Evolutionary conservation across 2,113 vertebrate species (phyloP).

Genomic region (Gambusia holbrooki): DNA sequence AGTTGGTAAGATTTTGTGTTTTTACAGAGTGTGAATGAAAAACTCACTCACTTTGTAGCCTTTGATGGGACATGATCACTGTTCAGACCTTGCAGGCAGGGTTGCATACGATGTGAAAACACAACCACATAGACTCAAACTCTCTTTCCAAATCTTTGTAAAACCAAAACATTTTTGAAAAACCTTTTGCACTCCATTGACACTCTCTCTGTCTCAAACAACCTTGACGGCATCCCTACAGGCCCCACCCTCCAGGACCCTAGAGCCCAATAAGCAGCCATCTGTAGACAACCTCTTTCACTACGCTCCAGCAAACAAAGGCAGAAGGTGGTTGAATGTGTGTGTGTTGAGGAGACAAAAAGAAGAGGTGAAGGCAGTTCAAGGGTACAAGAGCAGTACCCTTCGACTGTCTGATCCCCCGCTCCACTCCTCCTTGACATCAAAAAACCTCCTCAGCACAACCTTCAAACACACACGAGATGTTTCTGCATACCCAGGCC

Average conservation of each 20-base stretch:
- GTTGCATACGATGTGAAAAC: slow-evolving; percentile 15
- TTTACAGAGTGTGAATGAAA: slow-evolving; percentile 7
- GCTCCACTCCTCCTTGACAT: too few species aligned
- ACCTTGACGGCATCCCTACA: slow-evolving; percentile 57
- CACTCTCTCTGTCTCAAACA: slow-evolving; percentile 33
- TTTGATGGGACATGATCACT: slow-evolving; percentile 10
- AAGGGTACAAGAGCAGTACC: slow-evolving; percentile 68
- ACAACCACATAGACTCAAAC: slow-evolving; percentile 17
- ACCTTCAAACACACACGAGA: neutral
- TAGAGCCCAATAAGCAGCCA: slow-evolving; percentile 84
- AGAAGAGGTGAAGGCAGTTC: slow-evolving; percentile 64
- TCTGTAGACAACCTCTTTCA: slow-evolving; percentile 79
- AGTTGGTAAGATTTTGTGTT: too few species aligned
- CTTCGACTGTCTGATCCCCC: slow-evolving; percentile 5
- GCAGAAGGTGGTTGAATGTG: slow-evolving; percentile 43
- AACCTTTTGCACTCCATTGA: slow-evolving; percentile 28
- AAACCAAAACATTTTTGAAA: slow-evolving; percentile 23
- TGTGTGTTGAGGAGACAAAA: slow-evolving; percentile 36
- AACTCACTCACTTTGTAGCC: slow-evolving; percentile 30
- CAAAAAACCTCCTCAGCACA: neutral
- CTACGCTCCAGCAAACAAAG: slow-evolving; percentile 72
- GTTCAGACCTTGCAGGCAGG: slow-evolving; percentile 10
- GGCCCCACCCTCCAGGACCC: slow-evolving; percentile 65
- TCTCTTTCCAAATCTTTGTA: slow-evolving; percentile 11
- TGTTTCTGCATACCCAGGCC: slow-evolving; percentile 8